These are phyloP conservation scores for Oplegnathus fasciatus DNA, from an alignment of 2,113 vertebrate genomes.

Conservation along the genomic window DNA sequence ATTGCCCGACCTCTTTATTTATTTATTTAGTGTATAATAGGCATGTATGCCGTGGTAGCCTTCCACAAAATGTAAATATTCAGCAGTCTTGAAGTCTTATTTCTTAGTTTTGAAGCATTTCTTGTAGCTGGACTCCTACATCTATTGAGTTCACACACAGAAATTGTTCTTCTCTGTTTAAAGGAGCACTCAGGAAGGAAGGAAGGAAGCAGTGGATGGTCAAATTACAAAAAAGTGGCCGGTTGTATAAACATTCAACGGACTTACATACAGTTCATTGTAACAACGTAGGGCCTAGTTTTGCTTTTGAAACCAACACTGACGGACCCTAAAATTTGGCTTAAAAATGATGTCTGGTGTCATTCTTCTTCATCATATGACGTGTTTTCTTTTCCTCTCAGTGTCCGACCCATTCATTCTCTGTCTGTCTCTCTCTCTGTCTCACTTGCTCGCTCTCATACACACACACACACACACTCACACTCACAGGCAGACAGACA, in stretches of 20 bases:
- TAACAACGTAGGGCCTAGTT: not conserved
- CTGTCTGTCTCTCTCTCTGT: not conserved
- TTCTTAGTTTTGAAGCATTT: constrained; percentile 11
- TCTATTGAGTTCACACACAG: constrained; percentile 1
- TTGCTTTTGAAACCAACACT: not conserved
- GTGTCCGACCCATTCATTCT: not conserved
- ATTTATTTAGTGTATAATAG: not conserved
- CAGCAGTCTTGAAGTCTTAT: not conserved
- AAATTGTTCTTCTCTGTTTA: constrained; percentile 7
- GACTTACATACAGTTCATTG: not conserved
- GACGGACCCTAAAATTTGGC: not conserved
- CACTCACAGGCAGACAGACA: constrained; percentile 11
- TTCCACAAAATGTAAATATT: constrained; percentile 1
- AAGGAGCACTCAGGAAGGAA: constrained; percentile 34
- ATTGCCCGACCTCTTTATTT: not conserved
- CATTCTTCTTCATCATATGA: not conserved
- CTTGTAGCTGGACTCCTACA: not conserved
- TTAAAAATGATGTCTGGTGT: not conserved
- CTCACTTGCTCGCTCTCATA: not conserved
- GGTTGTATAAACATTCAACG: constrained; percentile 33
- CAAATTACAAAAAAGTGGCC: constrained; percentile 23
- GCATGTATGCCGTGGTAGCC: not conserved
- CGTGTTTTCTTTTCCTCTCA: constrained; percentile 8
- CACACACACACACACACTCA: not conserved
- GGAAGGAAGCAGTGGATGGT: constrained; percentile 39